Evolutionary conservation across 1,140 invertebrate species (phyloP).

Genomic region (Glossosoma conforme): DNA sequence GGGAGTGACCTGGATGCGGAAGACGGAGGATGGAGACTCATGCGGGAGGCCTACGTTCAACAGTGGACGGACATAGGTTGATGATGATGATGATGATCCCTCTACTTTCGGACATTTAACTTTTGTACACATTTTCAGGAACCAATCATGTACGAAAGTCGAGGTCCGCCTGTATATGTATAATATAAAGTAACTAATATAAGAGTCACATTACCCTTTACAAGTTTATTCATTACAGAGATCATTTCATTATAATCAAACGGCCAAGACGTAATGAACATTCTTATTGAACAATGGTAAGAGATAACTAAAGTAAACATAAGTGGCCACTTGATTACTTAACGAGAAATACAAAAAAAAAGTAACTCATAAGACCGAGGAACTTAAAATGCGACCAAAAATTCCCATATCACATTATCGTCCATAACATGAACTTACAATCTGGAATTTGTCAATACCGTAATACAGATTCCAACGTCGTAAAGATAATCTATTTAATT

Average conservation of each 20-base stretch:
- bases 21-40: too few species aligned
- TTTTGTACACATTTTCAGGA: too few species aligned
- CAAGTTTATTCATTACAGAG: constrained; percentile 26
- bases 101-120: too few species aligned
- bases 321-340: constrained; percentile 16
- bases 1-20: too few species aligned
- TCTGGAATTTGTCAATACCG: constrained; percentile 29
- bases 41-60: too few species aligned
- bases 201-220: constrained; percentile 20
- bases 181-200: constrained; percentile 30
- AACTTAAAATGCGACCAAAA: constrained; percentile 32
- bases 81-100: too few species aligned
- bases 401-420: constrained; percentile 31
- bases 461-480: too few species aligned
- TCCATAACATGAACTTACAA: constrained; percentile 30
- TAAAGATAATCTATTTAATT: too few species aligned
- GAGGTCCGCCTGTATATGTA: too few species aligned
- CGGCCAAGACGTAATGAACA: constrained; percentile 18
- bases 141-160: too few species aligned
- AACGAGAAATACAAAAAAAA: constrained; percentile 30
- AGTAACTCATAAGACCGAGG: constrained; percentile 32
- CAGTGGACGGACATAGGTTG: too few species aligned
- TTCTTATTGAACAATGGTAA: constrained; percentile 26
- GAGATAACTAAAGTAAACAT: constrained; percentile 11
- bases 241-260: constrained; percentile 29